phyloP scores from a whole-genome alignment of 2,888 invertebrate species.

The Thyatira batis region DNA sequence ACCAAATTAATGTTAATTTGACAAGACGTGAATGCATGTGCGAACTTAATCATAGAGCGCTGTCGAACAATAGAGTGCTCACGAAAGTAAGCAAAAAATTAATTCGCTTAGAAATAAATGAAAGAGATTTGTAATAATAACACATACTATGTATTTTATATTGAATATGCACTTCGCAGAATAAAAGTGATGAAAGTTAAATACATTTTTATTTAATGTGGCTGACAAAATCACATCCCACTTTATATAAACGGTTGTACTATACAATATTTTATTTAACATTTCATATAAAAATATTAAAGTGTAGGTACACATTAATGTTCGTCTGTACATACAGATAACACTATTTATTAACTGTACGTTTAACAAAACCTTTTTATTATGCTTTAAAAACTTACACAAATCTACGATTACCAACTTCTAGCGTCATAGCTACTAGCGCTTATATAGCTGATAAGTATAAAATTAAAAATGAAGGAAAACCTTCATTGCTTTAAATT shows the following conservation, averaged over 20 bases:
- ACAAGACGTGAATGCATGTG: constrained; percentile 55
- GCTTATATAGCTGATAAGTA: constrained; percentile 12
- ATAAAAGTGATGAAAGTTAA: constrained; percentile 55
- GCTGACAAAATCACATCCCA: constrained; percentile 23
- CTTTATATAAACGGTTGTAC: constrained; percentile 29
- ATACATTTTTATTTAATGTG: constrained; percentile 43
- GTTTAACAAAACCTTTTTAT: constrained; percentile 17
- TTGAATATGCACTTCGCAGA: constrained; percentile 61
- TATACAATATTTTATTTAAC: constrained; percentile 31
- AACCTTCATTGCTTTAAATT: constrained; percentile 12
- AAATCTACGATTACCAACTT: constrained; percentile 12
- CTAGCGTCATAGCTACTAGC: constrained; percentile 1
- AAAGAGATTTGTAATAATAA: constrained; percentile 46
- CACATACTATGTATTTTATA: constrained; percentile 57
- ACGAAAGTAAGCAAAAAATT: constrained; percentile 43
- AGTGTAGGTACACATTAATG: constrained; percentile 19
- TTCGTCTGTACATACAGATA: constrained; percentile 26
- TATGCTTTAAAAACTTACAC: constrained; percentile 18
- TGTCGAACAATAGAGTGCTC: constrained; percentile 48
- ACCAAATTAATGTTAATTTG: constrained; percentile 69
- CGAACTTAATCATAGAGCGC: constrained; percentile 61
- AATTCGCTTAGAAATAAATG: constrained; percentile 44
- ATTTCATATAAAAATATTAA: constrained; percentile 50
- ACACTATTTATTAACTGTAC: constrained; percentile 9
- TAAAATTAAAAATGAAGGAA: constrained; percentile 19